phyloP scores from a whole-genome alignment of 2,113 vertebrate genomes.

The Acinonyx jubatus region DNA sequence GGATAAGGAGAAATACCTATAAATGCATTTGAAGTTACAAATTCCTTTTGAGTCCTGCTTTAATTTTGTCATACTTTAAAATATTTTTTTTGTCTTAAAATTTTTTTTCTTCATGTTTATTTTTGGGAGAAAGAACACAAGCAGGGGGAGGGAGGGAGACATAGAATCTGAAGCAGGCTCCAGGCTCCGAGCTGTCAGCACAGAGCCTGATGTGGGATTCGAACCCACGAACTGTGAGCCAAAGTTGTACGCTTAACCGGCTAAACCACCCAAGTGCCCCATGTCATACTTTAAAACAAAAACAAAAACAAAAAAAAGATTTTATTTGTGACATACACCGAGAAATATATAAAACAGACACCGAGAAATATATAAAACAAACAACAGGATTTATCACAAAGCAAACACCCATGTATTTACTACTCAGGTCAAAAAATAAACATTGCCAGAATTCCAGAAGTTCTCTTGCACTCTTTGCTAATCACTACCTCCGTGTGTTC shows the following conservation, averaged over 20 bases:
- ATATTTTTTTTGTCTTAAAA: background rate
- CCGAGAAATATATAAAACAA: background rate
- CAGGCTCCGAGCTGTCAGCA: too few relatives aligned
- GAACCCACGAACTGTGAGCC: too few relatives aligned
- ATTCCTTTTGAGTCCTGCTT: background rate
- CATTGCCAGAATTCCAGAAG: background rate
- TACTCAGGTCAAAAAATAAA: background rate
- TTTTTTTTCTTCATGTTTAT: too few relatives aligned
- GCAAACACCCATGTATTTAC: background rate
- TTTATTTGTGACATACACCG: background rate
- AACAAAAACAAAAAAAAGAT: background rate
- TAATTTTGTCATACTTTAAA: background rate
- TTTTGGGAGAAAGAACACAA: too few relatives aligned
- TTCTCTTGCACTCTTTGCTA: background rate
- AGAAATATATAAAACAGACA: background rate
- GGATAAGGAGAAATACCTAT: background rate
- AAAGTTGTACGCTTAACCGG: too few relatives aligned
- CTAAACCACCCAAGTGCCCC: too few relatives aligned
- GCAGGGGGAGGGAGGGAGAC: too few relatives aligned
- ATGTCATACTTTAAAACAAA: too few relatives aligned
- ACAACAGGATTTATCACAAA: background rate
- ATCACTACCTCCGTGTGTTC: background rate
- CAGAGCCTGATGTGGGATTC: too few relatives aligned
- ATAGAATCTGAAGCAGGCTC: too few relatives aligned
- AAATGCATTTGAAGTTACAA: background rate